These are phyloP conservation scores for Arvicanthis niloticus DNA, from an alignment of 2,113 vertebrate genomes.

Conservation along the genomic window DNA sequence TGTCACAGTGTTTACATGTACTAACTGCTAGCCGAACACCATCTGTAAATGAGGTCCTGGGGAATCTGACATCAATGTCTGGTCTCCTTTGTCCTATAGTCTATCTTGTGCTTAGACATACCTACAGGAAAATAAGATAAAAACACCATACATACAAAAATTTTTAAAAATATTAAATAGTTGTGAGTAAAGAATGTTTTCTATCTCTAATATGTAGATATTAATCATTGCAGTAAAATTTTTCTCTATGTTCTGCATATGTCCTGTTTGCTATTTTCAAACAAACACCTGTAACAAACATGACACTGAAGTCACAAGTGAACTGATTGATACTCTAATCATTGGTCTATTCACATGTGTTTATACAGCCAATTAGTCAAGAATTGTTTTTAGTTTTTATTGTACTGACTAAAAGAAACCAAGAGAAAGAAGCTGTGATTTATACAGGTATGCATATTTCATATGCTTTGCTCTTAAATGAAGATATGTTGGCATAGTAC, in stretches of 20 bases:
- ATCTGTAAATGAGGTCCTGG: background rate
- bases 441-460: background rate
- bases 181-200: background rate
- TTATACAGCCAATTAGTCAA: background rate
- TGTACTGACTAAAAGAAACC: background rate
- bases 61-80: background rate
- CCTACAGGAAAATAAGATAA: too few species aligned
- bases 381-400: background rate
- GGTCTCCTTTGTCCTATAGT: background rate
- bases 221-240: background rate
- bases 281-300: background rate
- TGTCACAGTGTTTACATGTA: background rate
- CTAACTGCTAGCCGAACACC: background rate
- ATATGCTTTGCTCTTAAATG: background rate
- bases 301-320: background rate
- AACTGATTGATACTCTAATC: background rate
- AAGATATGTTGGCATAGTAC: background rate
- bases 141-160: too few species aligned
- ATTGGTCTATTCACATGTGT: background rate
- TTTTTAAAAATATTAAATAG: background rate
- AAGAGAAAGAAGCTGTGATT: background rate
- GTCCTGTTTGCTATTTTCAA: background rate
- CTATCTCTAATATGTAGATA: background rate
- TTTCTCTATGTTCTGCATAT: background rate
- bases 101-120: background rate